Base-by-base conservation (phyloP, 2,888 invertebrate genomes). In the Caenorhabditis plicata region DNA sequence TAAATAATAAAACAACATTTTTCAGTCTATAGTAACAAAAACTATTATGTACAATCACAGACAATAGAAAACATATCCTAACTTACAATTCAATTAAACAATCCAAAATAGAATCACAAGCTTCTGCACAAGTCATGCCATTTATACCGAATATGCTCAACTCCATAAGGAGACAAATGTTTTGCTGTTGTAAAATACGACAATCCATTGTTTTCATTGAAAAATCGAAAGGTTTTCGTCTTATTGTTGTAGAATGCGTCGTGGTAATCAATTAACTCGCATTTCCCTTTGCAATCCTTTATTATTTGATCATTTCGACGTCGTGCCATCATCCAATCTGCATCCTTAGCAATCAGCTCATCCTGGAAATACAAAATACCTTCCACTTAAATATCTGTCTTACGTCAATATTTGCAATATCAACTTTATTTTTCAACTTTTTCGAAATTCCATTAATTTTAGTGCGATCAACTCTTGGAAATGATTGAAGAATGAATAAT, bases 91-190 rank as follows among this genome's bases (percentile, higher is more conserved):
- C n/a, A n/a, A n/a, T n/a, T n/a, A n/a, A n/a, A n/a, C n/a, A n/a
- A n/a, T n/a, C n/a, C n/a, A n/a, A n/a, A n/a, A n/a, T n/a, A n/a
- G n/a, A n/a, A n/a, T n/a, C n/a, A n/a, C n/a, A n/a, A n/a, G n/a
- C n/a, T n/a, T n/a, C n/a, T n/a, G n/a, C n/a, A n/a, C n/a, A n/a
- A n/a, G n/a, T n/a, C n/a, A n/a, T n/a, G n/a, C n/a, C n/a, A n/a
- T n/a, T n/a, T n/a, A 57, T 13, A 32, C 9, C 42, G 27, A 13
- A 57, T 32, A 8, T 36, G 27, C 26, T 50, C 46, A 1, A 57
- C 19, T 29, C 50, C 56, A 23, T 55, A 44, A 3, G 55, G 43
- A 4, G 48, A 44, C 9, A 55, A 27, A 44, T 55, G 55, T 4
- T 23, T 20, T 13, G 13, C 9, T 4, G 36, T n/a, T 1, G 48